Conservation (phyloP, 2,113 vertebrate genomes). For the Alligator sinensis region DNA sequence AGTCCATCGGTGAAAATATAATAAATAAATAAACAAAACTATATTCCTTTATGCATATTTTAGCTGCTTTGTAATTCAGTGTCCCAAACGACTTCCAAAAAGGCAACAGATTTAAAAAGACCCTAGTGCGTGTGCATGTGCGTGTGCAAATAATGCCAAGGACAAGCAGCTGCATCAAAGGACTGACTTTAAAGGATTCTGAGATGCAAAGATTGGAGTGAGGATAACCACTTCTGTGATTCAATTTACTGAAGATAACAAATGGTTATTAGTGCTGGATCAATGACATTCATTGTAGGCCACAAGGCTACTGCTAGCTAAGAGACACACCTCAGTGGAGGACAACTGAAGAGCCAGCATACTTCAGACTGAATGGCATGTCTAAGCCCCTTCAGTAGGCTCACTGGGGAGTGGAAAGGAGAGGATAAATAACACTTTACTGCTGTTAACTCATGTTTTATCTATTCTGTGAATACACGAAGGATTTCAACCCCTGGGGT, state of each 20-base stretch:
- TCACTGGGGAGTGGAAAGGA: neutral
- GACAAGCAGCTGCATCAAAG: neutral
- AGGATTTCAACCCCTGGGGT: neutral
- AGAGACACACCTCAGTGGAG: neutral
- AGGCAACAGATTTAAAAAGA: too few relatives aligned
- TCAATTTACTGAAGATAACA: neutral
- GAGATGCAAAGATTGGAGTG: neutral
- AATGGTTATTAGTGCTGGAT: neutral
- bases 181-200: neutral
- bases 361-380: neutral
- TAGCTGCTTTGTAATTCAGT: neutral
- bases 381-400: neutral
- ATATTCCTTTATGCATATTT: neutral
- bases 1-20: neutral
- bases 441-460: neutral
- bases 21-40: neutral
- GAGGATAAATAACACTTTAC: neutral
- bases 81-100: neutral
- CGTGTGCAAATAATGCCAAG: neutral
- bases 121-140: too few relatives aligned
- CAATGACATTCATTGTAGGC: neutral
- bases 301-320: neutral
- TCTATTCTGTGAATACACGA: neutral
- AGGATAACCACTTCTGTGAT: neutral
- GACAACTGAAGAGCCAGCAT: neutral